A percentile compares a stretch with the other conserved stretches of the same genome.
phyloP scores from a whole-genome alignment of 2,113 vertebrate genomes.

The Ranitomeya imitator region DNA sequence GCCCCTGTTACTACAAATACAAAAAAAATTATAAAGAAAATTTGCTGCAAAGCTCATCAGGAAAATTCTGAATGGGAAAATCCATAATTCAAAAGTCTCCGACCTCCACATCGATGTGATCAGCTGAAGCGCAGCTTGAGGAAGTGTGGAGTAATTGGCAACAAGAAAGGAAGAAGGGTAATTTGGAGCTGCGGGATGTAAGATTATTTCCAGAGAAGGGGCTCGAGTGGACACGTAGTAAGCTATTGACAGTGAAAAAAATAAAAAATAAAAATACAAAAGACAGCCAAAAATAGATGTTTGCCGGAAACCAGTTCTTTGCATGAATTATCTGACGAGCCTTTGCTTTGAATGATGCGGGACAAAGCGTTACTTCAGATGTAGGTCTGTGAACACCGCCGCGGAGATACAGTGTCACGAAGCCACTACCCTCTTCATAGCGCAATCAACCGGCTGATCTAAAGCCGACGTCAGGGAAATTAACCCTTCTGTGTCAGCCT shows the following conservation, averaged over 20 bases:
- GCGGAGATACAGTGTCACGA: background rate
- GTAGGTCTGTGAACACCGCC: slow-evolving; percentile 33
- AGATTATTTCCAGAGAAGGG: background rate
- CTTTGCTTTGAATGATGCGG: background rate
- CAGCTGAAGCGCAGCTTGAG: background rate
- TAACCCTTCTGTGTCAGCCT: background rate
- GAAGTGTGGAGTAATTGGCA: background rate
- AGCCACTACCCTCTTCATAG: background rate
- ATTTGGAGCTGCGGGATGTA: slow-evolving; percentile 24
- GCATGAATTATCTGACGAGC: slow-evolving; percentile 31
- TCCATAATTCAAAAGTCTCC: background rate
- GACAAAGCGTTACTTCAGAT: slow-evolving; percentile 17
- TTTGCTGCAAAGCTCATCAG: background rate
- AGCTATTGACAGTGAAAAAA: background rate
- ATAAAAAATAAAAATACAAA: background rate
- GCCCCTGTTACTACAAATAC: background rate
- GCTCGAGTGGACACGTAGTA: background rate
- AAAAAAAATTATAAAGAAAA: background rate
- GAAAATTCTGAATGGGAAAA: slow-evolving; percentile 10
- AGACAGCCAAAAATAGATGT: slow-evolving; percentile 34
- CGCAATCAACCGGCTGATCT: background rate
- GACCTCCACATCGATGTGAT: background rate
- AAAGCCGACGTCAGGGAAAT: background rate
- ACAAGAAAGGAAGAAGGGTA: background rate
- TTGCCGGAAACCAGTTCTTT: slow-evolving; percentile 4